Conservation (phyloP, 2,113 vertebrate species). For the Plectropomus leopardus region DNA sequence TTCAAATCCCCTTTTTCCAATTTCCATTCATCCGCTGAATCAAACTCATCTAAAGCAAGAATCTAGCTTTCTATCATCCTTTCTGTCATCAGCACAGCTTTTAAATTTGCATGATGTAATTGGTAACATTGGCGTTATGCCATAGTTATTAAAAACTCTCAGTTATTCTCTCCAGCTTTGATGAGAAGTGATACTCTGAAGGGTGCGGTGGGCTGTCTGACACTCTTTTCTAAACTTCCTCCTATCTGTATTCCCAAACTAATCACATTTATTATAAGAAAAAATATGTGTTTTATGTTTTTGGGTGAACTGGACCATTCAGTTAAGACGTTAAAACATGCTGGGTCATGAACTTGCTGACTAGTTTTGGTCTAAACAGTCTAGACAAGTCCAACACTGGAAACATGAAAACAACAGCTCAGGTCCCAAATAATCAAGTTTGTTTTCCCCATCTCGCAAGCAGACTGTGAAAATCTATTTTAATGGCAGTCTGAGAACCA, state of each 20-base stretch:
- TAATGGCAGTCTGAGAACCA: slow-evolving; percentile 60
- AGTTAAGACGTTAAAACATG: too few relatives aligned
- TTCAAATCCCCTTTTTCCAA: too few relatives aligned
- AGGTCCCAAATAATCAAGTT: slow-evolving; percentile 36
- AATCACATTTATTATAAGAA: too few relatives aligned
- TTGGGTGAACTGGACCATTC: too few relatives aligned
- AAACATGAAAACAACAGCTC: slow-evolving; percentile 38
- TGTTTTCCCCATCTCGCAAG: slow-evolving; percentile 46
- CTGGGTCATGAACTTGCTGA: slow-evolving; percentile 47
- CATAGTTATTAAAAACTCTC: neutral
- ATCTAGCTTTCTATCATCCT: slow-evolving; percentile 9
- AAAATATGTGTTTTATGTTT: too few relatives aligned
- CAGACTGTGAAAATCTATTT: slow-evolving; percentile 64
- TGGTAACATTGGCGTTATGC: neutral
- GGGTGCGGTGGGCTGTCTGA: neutral
- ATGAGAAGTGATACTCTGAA: slow-evolving; percentile 20
- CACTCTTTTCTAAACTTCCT: slow-evolving; percentile 24
- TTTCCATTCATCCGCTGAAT: slow-evolving; percentile 12
- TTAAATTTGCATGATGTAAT: neutral
- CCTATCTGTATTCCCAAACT: slow-evolving; percentile 53
- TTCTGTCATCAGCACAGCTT: slow-evolving; percentile 25
- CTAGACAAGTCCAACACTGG: neutral
- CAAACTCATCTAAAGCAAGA: slow-evolving; percentile 22
- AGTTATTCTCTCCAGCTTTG: slow-evolving; percentile 9
- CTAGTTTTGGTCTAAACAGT: slow-evolving; percentile 40